phyloP scores from a whole-genome alignment of 2,888 invertebrate species.

The Helleia helle region DNA sequence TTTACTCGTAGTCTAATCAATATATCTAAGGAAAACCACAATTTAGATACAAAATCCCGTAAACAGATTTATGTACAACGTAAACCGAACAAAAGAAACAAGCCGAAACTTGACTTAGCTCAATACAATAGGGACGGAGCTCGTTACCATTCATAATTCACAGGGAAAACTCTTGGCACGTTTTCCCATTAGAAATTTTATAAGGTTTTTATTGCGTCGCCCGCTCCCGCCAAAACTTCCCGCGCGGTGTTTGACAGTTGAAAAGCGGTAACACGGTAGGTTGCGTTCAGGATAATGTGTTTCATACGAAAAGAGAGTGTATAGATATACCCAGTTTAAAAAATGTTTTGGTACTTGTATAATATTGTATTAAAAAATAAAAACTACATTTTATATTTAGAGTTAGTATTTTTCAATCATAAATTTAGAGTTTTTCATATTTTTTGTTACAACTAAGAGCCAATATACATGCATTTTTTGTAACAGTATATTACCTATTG shows the following conservation, averaged over 20 bases:
- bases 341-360: too few species aligned
- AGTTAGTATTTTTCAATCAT: too few species aligned
- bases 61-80: conserved; percentile 35
- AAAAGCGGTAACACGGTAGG: conserved; percentile 7
- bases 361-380: too few species aligned
- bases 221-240: conserved; percentile 40
- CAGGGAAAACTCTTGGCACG: conserved; percentile 63
- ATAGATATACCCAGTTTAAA: background rate
- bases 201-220: conserved; percentile 63
- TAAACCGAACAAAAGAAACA: conserved; percentile 40
- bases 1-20: too few species aligned
- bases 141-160: conserved; percentile 74
- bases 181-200: conserved; percentile 72
- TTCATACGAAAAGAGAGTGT: too few species aligned
- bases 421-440: too few species aligned
- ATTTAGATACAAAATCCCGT: too few species aligned
- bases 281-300: conserved; percentile 11
- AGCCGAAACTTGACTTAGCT: conserved; percentile 42
- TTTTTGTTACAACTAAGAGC: too few species aligned
- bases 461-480: too few species aligned
- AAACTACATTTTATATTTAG: too few species aligned
- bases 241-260: conserved; percentile 33
- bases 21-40: too few species aligned
- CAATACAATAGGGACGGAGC: conserved; percentile 37
- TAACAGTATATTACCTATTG: too few species aligned